A percentile compares a stretch with the other conserved stretches of the same genome.
phyloP scores from a whole-genome alignment of 64 coral and sea anemone species.

The Porites australiensis region DNA sequence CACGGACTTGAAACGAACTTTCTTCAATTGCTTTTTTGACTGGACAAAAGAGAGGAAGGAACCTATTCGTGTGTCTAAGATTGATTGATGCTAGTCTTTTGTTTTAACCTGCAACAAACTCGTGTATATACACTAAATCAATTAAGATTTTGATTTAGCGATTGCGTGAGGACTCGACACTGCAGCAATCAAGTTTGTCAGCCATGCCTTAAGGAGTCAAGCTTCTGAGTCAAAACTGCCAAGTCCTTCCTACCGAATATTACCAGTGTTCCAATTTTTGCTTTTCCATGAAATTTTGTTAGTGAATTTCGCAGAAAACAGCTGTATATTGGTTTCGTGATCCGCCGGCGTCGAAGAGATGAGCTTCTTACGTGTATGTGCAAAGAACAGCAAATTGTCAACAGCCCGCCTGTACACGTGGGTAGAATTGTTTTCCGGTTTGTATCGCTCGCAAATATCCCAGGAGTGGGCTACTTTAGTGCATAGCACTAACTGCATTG shows the following conservation, averaged over 20 bases:
- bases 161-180: neutral
- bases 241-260: too few species aligned
- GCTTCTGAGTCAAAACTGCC: too few species aligned
- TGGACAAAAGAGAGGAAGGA: neutral
- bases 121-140: neutral
- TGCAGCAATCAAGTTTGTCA: too few species aligned
- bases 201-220: too few species aligned
- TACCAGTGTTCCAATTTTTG: neutral
- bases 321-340: slow-evolving; percentile 25
- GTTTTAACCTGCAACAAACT: neutral
- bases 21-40: neutral
- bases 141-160: neutral
- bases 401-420: neutral
- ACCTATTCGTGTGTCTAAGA: neutral
- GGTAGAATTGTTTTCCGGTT: neutral
- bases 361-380: neutral
- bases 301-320: neutral
- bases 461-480: neutral
- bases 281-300: neutral
- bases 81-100: neutral
- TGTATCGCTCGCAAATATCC: neutral
- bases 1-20: neutral
- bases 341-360: neutral
- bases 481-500: neutral
- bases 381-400: slow-evolving; percentile 22